Evolutionary conservation across 2,888 invertebrate species (phyloP).

Genomic region (Ischnus inquisitorius): DNA sequence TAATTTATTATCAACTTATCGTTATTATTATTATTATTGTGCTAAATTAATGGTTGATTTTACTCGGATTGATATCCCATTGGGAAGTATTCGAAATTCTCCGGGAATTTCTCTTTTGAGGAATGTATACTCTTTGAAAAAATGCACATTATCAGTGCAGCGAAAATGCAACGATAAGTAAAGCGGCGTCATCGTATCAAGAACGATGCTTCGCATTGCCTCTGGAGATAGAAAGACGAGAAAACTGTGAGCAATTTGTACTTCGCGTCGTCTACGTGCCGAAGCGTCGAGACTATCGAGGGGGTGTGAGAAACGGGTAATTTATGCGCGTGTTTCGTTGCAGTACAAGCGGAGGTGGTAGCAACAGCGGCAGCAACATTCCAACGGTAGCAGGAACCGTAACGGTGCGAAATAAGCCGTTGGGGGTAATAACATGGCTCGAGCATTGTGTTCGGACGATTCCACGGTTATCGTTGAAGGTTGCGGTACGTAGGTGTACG

Average conservation of each 20-base stretch:
- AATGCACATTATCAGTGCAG: too few relatives aligned
- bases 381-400: conserved; percentile 65
- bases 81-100: too few relatives aligned
- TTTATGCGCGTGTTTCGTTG: conserved; percentile 5
- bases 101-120: too few relatives aligned
- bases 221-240: background rate
- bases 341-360: conserved; percentile 7
- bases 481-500: conserved; percentile 8
- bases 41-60: too few relatives aligned
- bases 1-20: too few relatives aligned
- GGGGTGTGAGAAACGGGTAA: background rate
- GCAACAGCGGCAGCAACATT: conserved; percentile 45
- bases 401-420: conserved; percentile 69
- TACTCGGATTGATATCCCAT: too few relatives aligned
- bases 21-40: too few relatives aligned
- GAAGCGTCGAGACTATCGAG: conserved; percentile 3
- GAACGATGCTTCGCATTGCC: too few relatives aligned
- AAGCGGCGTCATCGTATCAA: too few relatives aligned
- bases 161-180: too few relatives aligned
- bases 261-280: background rate
- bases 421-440: conserved; percentile 64
- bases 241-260: background rate
- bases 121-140: too few relatives aligned
- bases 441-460: conserved; percentile 63
- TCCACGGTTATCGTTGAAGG: conserved; percentile 48